Conservation (phyloP, 1,140 invertebrate genomes). For the Teleopsis dalmanni region DNA sequence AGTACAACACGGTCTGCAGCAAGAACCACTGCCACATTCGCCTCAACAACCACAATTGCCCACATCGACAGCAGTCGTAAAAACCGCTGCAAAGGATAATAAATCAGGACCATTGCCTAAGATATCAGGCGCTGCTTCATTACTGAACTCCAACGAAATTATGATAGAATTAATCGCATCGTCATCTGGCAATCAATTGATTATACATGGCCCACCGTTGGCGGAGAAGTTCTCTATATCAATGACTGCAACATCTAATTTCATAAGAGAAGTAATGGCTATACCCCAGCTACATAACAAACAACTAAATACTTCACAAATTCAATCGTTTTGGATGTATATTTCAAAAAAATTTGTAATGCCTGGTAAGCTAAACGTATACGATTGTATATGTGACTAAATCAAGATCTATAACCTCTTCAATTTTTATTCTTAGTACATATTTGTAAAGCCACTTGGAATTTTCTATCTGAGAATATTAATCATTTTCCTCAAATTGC, state of each 20-base stretch:
- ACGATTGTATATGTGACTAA: too few relatives aligned
- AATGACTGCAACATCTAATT: slow-evolving; percentile 11
- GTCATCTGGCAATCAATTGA: slow-evolving; percentile 7
- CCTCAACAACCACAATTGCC: neutral
- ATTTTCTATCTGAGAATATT: slow-evolving; percentile 22
- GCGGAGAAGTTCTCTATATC: slow-evolving; percentile 12
- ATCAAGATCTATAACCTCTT: neutral
- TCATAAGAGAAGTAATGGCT: slow-evolving; percentile 29
- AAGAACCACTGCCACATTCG: neutral
- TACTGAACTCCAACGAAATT: slow-evolving; percentile 13
- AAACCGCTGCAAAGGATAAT: neutral
- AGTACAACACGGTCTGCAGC: neutral
- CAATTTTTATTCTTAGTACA: slow-evolving; percentile 5
- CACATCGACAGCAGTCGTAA: neutral
- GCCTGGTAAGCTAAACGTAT: slow-evolving; percentile 17
- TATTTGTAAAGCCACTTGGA: slow-evolving; percentile 23
- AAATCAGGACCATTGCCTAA: neutral
- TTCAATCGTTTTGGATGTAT: slow-evolving; percentile 15
- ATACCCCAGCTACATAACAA: slow-evolving; percentile 26
- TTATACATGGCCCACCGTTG: slow-evolving; percentile 12
- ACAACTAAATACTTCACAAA: neutral
- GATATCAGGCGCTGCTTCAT: neutral
- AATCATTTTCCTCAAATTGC: slow-evolving; percentile 24
- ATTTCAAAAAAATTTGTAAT: slow-evolving; percentile 22
- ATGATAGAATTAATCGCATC: slow-evolving; percentile 13